A percentile compares a stretch with the other conserved stretches of the same genome.
These are phyloP conservation scores for Tinea pellionella DNA, from an alignment of 2,888 invertebrate genomes.

Conservation along the genomic window DNA sequence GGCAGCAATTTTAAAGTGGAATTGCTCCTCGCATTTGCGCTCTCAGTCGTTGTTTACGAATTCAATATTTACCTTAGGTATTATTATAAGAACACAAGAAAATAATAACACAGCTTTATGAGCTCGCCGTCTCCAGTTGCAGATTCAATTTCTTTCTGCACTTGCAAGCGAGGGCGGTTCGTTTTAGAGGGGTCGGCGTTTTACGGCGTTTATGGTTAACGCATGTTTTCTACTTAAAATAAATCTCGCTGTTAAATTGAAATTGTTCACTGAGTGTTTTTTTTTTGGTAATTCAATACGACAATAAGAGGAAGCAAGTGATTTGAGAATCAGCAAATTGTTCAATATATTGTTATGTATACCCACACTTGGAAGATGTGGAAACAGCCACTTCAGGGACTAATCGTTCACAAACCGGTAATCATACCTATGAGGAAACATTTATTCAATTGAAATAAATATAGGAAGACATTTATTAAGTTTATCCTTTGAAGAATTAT, in stretches of 20 bases:
- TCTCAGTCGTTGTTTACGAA: conserved; percentile 12
- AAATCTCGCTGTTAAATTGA: conserved; percentile 17
- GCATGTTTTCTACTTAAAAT: conserved; percentile 25
- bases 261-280: conserved; percentile 24
- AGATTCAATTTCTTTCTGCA: conserved; percentile 45
- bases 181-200: conserved; percentile 19
- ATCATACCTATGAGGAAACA: not conserved
- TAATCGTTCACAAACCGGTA: not conserved
- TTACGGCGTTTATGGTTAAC: conserved; percentile 31
- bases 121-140: conserved; percentile 34
- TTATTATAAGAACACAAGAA: conserved; percentile 12
- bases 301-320: not conserved
- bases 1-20: conserved; percentile 14
- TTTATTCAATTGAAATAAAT: not conserved
- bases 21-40: conserved; percentile 11
- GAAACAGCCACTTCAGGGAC: not conserved
- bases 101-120: conserved; percentile 23
- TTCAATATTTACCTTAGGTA: conserved; percentile 13
- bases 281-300: conserved; percentile 14
- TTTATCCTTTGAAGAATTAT: too few species aligned
- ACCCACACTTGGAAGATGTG: not conserved
- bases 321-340: not conserved
- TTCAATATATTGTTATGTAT: not conserved
- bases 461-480: not conserved
- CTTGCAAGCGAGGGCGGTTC: conserved; percentile 18